phyloP scores from a whole-genome alignment of 2,888 invertebrate species.

The Petrolisthes manimaculis region DNA sequence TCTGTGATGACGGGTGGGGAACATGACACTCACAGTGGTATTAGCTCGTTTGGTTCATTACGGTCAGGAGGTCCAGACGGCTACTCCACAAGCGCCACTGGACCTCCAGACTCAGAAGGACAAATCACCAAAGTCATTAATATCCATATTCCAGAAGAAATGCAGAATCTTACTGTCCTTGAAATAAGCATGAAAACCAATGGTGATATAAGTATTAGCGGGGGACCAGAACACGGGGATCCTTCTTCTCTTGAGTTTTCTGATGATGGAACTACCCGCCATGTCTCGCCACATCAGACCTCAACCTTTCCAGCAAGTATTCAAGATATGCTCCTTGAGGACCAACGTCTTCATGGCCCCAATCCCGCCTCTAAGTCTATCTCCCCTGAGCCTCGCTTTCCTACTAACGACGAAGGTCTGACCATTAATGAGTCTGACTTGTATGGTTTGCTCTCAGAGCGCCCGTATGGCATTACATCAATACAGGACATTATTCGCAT shows the following conservation, averaged over 20 bases:
- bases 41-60: background rate
- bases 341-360: conserved; percentile 16
- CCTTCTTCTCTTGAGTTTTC: background rate
- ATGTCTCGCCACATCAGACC: background rate
- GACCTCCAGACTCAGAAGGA: background rate
- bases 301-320: background rate
- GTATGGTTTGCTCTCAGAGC: background rate
- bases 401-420: background rate
- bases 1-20: conserved; percentile 6
- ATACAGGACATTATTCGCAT: conserved; percentile 48
- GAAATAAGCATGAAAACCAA: conserved; percentile 59
- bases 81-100: background rate
- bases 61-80: background rate
- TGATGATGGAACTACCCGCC: background rate
- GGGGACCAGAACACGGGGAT: background rate
- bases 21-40: background rate
- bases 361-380: conserved; percentile 1
- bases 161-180: conserved; percentile 40
- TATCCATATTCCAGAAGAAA: conserved; percentile 54
- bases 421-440: background rate
- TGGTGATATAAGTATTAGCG: conserved; percentile 54
- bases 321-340: conserved; percentile 22
- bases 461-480: conserved; percentile 1
- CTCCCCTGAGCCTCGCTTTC: background rate
- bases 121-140: conserved; percentile 43